Conservation (phyloP, 2,888 invertebrate genomes). For the Aleiodes leptofemur region DNA sequence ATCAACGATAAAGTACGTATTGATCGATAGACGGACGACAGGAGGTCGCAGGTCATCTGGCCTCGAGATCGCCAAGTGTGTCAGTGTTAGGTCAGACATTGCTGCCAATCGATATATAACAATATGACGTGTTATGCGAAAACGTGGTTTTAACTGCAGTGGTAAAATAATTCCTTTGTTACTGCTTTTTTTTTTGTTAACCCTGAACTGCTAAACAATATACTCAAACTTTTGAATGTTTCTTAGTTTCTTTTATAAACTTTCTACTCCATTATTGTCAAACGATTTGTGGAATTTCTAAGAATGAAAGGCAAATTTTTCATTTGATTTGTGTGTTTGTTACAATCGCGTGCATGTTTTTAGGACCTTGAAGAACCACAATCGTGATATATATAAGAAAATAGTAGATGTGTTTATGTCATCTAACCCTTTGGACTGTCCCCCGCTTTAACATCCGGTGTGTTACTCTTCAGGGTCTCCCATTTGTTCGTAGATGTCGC, state of each 20-base stretch:
- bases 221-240: slow-evolving; percentile 19
- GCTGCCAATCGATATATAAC: slow-evolving; percentile 69
- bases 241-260: slow-evolving; percentile 8
- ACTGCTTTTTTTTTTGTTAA: not conserved
- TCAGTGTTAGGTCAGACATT: slow-evolving; percentile 73
- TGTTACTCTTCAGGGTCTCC: slow-evolving; percentile 45
- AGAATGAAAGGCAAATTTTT: slow-evolving; percentile 25
- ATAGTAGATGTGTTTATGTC: slow-evolving; percentile 35
- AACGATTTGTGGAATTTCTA: not conserved
- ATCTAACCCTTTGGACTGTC: slow-evolving; percentile 35
- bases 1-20: slow-evolving; percentile 39
- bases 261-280: slow-evolving; percentile 18
- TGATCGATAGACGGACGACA: slow-evolving; percentile 59
- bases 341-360: slow-evolving; percentile 33
- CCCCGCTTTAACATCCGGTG: slow-evolving; percentile 18
- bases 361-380: slow-evolving; percentile 24
- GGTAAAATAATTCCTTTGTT: slow-evolving; percentile 39
- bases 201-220: slow-evolving; percentile 27
- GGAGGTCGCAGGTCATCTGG: slow-evolving; percentile 57
- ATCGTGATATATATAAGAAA: slow-evolving; percentile 17
- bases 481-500: slow-evolving; percentile 37
- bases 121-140: slow-evolving; percentile 43
- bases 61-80: slow-evolving; percentile 65
- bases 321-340: slow-evolving; percentile 16
- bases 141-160: slow-evolving; percentile 42